Percentiles rank a stretch among this genome's conserved stretches.
These are phyloP conservation scores for Spizaetus ornatus DNA, from an alignment of 2,113 vertebrate genomes.

Conservation along the genomic window DNA sequence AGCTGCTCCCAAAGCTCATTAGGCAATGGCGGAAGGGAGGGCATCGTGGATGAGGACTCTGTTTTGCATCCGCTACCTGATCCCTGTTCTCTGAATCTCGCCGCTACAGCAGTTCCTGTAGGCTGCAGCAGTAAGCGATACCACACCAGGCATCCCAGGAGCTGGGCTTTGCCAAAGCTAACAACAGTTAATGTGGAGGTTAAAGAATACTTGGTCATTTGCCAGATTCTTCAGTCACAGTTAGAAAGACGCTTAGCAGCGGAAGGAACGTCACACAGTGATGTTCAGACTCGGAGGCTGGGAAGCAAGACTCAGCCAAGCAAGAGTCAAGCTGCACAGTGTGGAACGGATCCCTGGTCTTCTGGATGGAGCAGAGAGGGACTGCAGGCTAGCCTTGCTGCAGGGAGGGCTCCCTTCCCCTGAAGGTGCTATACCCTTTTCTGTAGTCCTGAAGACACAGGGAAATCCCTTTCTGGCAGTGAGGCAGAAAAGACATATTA, in stretches of 20 bases:
- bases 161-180: conserved; percentile 32
- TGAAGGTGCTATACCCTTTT: background rate
- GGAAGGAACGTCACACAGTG: background rate
- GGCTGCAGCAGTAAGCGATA: conserved; percentile 8
- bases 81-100: background rate
- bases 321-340: background rate
- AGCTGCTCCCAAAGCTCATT: background rate
- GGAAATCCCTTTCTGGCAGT: background rate
- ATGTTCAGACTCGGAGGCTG: background rate
- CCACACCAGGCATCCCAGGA: background rate
- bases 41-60: background rate
- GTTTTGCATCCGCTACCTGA: conserved; percentile 28
- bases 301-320: background rate
- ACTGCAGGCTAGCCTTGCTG: conserved; percentile 2
- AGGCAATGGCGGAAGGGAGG: background rate
- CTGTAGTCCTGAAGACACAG: background rate
- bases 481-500: background rate
- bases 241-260: conserved; percentile 14
- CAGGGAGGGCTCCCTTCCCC: background rate
- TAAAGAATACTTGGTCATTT: background rate
- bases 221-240: conserved; percentile 25
- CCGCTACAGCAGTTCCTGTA: conserved; percentile 49
- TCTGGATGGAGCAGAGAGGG: background rate
- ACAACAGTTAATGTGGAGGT: conserved; percentile 41
- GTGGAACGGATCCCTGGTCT: background rate